Conservation (phyloP, 1,140 invertebrate species). For the Amphibalanus amphitrite region DNA sequence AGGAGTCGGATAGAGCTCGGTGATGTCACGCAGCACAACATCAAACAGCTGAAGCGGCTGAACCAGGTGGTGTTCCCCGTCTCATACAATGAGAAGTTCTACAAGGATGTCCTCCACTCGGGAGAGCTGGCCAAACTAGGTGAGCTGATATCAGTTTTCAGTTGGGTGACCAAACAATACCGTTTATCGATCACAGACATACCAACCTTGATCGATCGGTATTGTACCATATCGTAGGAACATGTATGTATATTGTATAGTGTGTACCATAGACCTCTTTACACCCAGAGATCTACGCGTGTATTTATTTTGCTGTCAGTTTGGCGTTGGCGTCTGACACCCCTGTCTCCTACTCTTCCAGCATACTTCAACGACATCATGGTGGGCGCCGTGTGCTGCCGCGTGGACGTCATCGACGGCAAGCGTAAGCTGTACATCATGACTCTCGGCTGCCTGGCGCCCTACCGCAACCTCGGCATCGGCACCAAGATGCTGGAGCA, state of each 20-base stretch:
- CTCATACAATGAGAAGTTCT: constrained; percentile 99
- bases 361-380: constrained; percentile 99
- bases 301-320: no score
- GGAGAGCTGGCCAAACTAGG: constrained; percentile 90
- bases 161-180: no score
- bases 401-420: constrained; percentile 85
- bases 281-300: no score
- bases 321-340: no score
- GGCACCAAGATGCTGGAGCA: constrained; percentile 94
- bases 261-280: no score
- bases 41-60: constrained; percentile 90
- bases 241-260: no score
- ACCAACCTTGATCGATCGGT: no score
- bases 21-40: constrained; percentile 95
- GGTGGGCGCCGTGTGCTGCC: constrained; percentile 94
- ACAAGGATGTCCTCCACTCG: constrained; percentile 96
- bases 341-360: no score
- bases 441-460: constrained; percentile 94
- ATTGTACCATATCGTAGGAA: no score
- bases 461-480: constrained; percentile 87
- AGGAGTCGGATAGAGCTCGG: constrained; percentile 68
- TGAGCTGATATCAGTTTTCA: constrained; percentile 20
- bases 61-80: constrained; percentile 99
- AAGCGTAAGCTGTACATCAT: constrained; percentile 91
- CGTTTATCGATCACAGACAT: no score